Evolutionary conservation across 2,113 vertebrate genomes (phyloP).

Genomic region (Clarias magur): DNA sequence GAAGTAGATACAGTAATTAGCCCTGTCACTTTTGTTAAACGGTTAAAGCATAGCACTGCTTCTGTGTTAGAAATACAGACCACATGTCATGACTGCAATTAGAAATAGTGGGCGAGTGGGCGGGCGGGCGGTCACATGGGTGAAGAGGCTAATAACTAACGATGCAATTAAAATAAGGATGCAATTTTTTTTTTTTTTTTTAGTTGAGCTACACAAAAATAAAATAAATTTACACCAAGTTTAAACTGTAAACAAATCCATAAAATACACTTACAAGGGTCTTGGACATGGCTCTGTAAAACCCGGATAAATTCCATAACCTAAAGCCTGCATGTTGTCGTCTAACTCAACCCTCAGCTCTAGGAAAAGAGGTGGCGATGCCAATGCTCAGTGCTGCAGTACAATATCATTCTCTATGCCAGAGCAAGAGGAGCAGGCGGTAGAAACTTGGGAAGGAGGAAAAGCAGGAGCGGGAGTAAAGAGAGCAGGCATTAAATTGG

Average conservation of each 20-base stretch:
- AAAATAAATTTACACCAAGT: neutral
- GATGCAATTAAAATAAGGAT: slow-evolving; percentile 15
- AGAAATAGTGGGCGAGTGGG: neutral
- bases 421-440: slow-evolving; percentile 19
- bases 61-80: slow-evolving; percentile 11
- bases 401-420: slow-evolving; percentile 8
- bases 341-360: neutral
- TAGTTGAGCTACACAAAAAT: neutral
- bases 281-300: neutral
- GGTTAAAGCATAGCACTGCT: slow-evolving; percentile 26
- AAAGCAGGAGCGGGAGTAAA: slow-evolving; percentile 17
- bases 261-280: neutral
- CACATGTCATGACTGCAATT: slow-evolving; percentile 6
- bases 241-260: neutral
- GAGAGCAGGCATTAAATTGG: slow-evolving; percentile 51
- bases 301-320: neutral
- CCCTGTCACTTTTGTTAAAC: slow-evolving; percentile 45
- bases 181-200: neutral
- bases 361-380: slow-evolving; percentile 15
- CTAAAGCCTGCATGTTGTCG: neutral
- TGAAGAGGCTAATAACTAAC: slow-evolving; percentile 9
- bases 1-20: slow-evolving; percentile 44
- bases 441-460: slow-evolving; percentile 17
- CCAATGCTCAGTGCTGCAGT: slow-evolving; percentile 10
- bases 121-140: neutral